Percentiles rank a stretch among this genome's conserved stretches.
These are phyloP conservation scores for Pandemis cinnamomeana DNA, from an alignment of 2,888 invertebrate genomes.

Conservation along the genomic window DNA sequence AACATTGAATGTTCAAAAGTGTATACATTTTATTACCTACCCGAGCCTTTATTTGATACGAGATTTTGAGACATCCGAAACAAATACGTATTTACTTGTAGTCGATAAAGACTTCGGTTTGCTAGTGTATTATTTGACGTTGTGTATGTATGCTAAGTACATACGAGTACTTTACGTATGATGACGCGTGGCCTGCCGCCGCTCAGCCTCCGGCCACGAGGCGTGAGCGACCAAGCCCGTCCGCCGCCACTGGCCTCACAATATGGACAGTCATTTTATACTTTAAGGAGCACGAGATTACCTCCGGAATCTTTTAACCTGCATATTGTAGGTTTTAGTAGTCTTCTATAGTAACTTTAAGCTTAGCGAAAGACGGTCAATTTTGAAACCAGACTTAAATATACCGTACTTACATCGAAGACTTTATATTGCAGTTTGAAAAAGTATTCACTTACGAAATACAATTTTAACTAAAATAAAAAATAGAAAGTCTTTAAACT, in stretches of 20 bases:
- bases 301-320: constrained; percentile 63
- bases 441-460: constrained; percentile 8
- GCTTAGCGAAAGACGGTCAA: constrained; percentile 36
- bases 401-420: constrained; percentile 14
- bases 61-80: constrained; percentile 57
- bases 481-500: not conserved
- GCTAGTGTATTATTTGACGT: constrained; percentile 76
- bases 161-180: not conserved
- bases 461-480: constrained; percentile 11
- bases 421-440: constrained; percentile 21
- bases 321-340: constrained; percentile 76
- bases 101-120: constrained; percentile 71
- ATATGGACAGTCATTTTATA: constrained; percentile 52
- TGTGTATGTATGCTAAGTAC: constrained; percentile 73
- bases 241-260: constrained; percentile 57
- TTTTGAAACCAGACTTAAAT: constrained; percentile 20
- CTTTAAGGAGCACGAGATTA: constrained; percentile 65
- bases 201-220: not conserved
- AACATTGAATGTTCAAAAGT: constrained; percentile 65
- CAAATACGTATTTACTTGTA: constrained; percentile 62
- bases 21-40: constrained; percentile 52
- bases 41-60: constrained; percentile 61
- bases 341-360: constrained; percentile 45
- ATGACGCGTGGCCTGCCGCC: not conserved
- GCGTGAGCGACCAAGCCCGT: constrained; percentile 49